A percentile compares a stretch with the other conserved stretches of the same genome.
Conservation (phyloP, 2,888 invertebrate species). For the Octonoba sinensis region DNA sequence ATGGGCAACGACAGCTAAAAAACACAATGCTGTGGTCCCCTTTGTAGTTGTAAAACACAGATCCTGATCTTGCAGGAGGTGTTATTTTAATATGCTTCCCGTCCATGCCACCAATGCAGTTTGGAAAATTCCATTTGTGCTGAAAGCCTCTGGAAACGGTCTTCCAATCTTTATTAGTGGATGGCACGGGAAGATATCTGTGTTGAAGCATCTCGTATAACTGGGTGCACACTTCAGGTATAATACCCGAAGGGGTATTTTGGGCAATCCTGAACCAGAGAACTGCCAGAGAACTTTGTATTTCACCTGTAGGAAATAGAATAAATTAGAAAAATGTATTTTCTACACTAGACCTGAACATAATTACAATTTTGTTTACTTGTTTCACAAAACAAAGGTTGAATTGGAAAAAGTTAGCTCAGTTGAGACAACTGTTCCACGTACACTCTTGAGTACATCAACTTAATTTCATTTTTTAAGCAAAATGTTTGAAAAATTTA, state of each 20-base stretch:
- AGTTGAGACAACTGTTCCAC: too few relatives aligned
- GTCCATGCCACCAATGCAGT: not conserved
- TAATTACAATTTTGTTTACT: too few relatives aligned
- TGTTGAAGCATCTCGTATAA: not conserved
- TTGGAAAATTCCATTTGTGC: too few relatives aligned
- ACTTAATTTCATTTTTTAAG: too few relatives aligned
- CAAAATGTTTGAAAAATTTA: too few relatives aligned
- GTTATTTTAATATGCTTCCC: constrained; percentile 7
- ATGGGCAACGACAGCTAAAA: constrained; percentile 16
- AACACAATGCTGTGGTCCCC: not conserved
- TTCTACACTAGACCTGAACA: too few relatives aligned
- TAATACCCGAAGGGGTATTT: constrained; percentile 14
- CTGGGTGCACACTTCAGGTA: not conserved
- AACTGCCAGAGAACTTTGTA: not conserved
- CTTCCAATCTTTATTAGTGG: constrained; percentile 1
- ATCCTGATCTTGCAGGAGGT: constrained; percentile 2
- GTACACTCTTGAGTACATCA: too few relatives aligned
- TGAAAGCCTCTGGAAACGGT: not conserved
- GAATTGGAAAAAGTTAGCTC: too few relatives aligned
- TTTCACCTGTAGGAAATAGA: not conserved
- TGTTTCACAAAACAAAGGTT: too few relatives aligned
- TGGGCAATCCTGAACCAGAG: constrained; percentile 13
- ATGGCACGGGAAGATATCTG: not conserved
- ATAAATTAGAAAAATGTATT: too few relatives aligned
- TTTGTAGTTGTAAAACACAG: not conserved